Base-by-base conservation (phyloP, 2,888 invertebrate species). In the Nebria brevicollis region DNA sequence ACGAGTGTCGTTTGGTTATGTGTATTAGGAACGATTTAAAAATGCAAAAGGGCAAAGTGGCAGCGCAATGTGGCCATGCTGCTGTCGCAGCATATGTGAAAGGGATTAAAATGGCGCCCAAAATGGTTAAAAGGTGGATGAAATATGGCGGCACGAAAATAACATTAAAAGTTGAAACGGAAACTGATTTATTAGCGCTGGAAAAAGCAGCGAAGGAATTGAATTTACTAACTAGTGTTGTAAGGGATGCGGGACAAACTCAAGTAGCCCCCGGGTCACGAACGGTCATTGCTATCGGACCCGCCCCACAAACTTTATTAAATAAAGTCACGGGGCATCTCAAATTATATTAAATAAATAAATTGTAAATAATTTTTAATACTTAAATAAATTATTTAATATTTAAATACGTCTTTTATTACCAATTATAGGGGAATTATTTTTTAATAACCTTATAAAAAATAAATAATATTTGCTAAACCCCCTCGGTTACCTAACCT, bases 41-140 rank as follows among this genome's bases (percentile, higher is more conserved):
- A 88, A 98, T 98, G 98, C 95, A 96, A 13, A 97, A 97, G 90
- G 97, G 98, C 0, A 98, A 98, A 91, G 94, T 96, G 66, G 98
- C 96, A 3, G 96, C 98, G 0, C 98, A 98, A 88, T 97, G 97
- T 89, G 93, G 95, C n/a, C 98, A 98, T 88, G 98, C 96, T n/a
- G 95, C 97, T 0, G 95, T 98, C 0, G 94, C 94, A 13, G 96
- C 95, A 0, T 97, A 95, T 86, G 95, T 95, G 84, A 93, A 93
- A 85, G 93, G 94, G 0, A 89, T 91, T 72, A 90, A 89, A 77
- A 91, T 90, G 81, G 92, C 94, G 84, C 94, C 94, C 0, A 91
- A 92, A 75, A 89, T 93, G 2, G 86, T 94, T 64, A 89, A 89
- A 84, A 87, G 90, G 25, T 95, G 94, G 94, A 83, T 88, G 74